Conservation (phyloP, 2,113 vertebrate species). For the Coturnix japonica region DNA sequence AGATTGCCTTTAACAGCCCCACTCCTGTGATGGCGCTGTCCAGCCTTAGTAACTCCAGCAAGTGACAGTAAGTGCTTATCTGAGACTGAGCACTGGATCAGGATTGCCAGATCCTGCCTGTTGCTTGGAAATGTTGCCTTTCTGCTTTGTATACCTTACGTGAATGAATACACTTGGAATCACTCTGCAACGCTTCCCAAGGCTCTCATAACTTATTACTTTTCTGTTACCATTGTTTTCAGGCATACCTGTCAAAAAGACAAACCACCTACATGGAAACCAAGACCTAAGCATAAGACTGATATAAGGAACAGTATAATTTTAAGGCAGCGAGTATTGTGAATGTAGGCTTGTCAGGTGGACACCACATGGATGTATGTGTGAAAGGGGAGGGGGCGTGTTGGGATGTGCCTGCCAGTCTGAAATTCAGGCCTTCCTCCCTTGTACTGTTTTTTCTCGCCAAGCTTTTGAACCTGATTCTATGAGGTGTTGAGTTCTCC, state of each 20-base stretch:
- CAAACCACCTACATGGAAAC: background rate
- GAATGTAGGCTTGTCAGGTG: constrained; percentile 41
- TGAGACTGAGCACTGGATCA: background rate
- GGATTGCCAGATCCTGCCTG: background rate
- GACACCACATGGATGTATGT: constrained; percentile 40
- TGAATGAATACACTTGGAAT: background rate
- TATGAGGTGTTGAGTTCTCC: background rate
- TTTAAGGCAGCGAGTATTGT: background rate
- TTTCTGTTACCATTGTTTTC: background rate
- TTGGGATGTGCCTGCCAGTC: background rate
- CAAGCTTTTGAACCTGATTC: constrained; percentile 6
- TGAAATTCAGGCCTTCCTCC: background rate
- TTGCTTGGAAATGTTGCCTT: background rate
- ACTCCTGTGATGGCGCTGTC: rapidly evolving
- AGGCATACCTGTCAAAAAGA: background rate
- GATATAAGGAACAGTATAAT: constrained; percentile 4
- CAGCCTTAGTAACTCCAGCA: rapidly evolving
- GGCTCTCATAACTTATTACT: rapidly evolving
- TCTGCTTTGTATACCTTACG: background rate
- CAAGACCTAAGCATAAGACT: background rate
- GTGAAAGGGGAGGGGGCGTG: background rate
- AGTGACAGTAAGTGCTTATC: rapidly evolving
- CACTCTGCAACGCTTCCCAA: background rate
- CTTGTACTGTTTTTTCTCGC: background rate
- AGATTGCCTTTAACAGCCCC: background rate